Percentiles rank a stretch among this genome's conserved stretches.
Evolutionary conservation across 1,140 invertebrate species (phyloP).

Genomic region (Drosophila lini): DNA sequence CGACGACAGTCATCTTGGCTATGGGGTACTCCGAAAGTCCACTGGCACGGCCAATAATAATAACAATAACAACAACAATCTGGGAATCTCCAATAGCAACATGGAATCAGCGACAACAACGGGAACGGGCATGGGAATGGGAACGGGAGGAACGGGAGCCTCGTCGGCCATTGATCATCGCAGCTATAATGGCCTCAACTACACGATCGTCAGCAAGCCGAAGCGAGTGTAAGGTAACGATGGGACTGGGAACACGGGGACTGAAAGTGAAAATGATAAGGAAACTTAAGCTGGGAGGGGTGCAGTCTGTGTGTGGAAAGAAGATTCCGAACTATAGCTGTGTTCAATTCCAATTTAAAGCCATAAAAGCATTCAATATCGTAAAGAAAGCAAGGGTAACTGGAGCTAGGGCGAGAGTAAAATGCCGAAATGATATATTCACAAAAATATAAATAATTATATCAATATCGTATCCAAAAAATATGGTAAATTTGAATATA

Average conservation of each 20-base stretch:
- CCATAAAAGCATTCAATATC: neutral
- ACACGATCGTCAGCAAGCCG: constrained; percentile 92
- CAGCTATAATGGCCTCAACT: constrained; percentile 90
- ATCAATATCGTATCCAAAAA: neutral
- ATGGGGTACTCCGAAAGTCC: constrained; percentile 90
- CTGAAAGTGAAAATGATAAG: neutral
- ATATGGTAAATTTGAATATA: neutral
- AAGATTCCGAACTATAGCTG: constrained; percentile 9
- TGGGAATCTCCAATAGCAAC: constrained; percentile 43
- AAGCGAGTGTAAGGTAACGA: constrained; percentile 83
- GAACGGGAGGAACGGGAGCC: constrained; percentile 7
- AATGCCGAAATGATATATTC: neutral
- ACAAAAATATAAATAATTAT: neutral
- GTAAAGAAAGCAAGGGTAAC: neutral
- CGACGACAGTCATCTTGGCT: constrained; percentile 91
- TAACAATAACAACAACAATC: constrained; percentile 46
- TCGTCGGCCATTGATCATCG: constrained; percentile 86
- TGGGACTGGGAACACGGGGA: neutral
- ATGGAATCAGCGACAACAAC: constrained; percentile 25
- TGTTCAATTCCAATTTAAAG: constrained; percentile 4
- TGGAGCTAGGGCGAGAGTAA: neutral
- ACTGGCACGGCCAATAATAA: constrained; percentile 74
- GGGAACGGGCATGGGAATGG: constrained; percentile 4
- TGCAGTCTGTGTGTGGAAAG: constrained; percentile 24
- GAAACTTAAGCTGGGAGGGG: constrained; percentile 1